Percentiles rank a stretch among this genome's conserved stretches.
Evolutionary conservation across 2,888 invertebrate genomes (phyloP).

Genomic region (Danaus chrysippus): DNA sequence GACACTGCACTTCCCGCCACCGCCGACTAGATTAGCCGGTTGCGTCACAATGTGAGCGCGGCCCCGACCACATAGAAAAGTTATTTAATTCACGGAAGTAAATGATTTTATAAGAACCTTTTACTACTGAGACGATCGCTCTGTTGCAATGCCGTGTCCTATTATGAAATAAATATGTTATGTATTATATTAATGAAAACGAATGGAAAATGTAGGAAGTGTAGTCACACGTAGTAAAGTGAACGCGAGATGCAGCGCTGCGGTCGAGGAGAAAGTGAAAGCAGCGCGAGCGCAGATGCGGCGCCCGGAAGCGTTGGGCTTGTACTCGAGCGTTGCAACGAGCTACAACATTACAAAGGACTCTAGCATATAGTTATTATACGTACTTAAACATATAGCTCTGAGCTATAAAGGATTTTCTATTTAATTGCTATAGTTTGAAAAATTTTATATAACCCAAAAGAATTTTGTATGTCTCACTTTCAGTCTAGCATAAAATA

Average conservation of each 20-base stretch:
- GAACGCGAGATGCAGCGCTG: slow-evolving; percentile 59
- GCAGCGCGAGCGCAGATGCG: slow-evolving; percentile 70
- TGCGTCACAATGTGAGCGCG: slow-evolving; percentile 70
- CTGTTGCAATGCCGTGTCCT: neutral
- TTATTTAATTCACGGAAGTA: slow-evolving; percentile 45
- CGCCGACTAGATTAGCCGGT: slow-evolving; percentile 78
- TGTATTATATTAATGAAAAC: slow-evolving; percentile 42
- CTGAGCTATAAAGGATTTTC: slow-evolving; percentile 12
- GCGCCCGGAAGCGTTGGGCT: slow-evolving; percentile 69
- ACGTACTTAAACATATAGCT: slow-evolving; percentile 16
- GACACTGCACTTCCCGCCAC: slow-evolving; percentile 79
- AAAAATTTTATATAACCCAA: neutral
- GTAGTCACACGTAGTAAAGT: slow-evolving; percentile 47
- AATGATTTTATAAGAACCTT: slow-evolving; percentile 25
- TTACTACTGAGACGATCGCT: slow-evolving; percentile 5
- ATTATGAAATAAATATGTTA: neutral
- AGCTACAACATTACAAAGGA: slow-evolving; percentile 55
- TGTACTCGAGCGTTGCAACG: slow-evolving; percentile 41
- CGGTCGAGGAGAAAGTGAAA: slow-evolving; percentile 75
- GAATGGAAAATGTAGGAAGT: slow-evolving; percentile 62
- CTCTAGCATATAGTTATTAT: slow-evolving; percentile 31
- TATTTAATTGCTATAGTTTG: neutral
- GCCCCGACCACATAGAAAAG: slow-evolving; percentile 52
- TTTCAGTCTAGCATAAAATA: too few species aligned
- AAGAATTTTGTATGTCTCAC: too few species aligned